Base-by-base conservation (phyloP, 2,797 vertebrate genomes). In the Hoplostethus mediterraneus region DNA sequence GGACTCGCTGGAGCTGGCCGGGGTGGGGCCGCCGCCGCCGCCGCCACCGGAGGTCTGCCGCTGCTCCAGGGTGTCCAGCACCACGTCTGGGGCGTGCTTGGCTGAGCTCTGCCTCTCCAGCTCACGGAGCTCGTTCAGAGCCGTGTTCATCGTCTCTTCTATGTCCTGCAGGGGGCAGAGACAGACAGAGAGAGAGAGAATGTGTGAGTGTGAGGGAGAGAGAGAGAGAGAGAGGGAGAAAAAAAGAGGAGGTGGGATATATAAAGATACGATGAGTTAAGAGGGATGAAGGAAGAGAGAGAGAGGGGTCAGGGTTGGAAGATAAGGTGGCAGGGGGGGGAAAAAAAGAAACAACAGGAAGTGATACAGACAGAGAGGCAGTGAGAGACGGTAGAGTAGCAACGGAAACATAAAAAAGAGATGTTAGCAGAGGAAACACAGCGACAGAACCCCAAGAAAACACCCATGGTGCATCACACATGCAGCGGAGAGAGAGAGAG, bases 61-160 rank as follows among this genome's bases (percentile, higher is more conserved):
- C 86, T 97, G 98, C 85, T 99, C 98, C 90, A 99, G 88, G 64
- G 98, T 98, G 91, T 99, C 98, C 94, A 99, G 90, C 87, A 99
- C 98, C n/a, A 99, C 97, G 0, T 99, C 98, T 0, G 98, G 98
- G 47, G 98, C 96, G 0, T 98, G 98, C 82, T 98, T 99, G 0
- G 95, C 97, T 0, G 98, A 97, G 84, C 97, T 99, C 93, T 99
- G 98, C 47, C 97, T 93, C 90, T 99, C 98, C 81, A 99, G 94
- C 91, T 99, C 98, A 0, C 97, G 96, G 51, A 99, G 94, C 92
- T 99, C 98, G 0, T 98, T 99, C 87, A 99, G 93, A 5, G 98
- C 98, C 0, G 97, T 97, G 94, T 98, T 99, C 98, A 99, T 99
- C 0, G 98, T 99, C 89, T 99, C 97, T 79, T 99, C 98, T 45